phyloP scores from a whole-genome alignment of 2,797 vertebrate species.

The Chelon auratus region DNA sequence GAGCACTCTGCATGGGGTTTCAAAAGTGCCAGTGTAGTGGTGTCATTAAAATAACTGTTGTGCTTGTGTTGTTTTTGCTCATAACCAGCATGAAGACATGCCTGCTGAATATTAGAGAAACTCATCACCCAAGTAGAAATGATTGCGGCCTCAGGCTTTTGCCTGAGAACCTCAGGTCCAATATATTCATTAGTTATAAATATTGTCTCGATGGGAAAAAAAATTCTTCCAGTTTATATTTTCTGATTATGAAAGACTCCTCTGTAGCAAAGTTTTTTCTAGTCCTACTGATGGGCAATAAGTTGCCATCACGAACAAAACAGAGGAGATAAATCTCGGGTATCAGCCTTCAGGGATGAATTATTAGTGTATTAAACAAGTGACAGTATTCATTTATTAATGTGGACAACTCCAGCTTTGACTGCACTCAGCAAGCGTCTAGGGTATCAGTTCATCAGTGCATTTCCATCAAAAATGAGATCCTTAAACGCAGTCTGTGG shows the following conservation, averaged over 20 bases:
- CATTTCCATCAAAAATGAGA: constrained; percentile 14
- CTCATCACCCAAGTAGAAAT: background rate
- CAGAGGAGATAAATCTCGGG: background rate
- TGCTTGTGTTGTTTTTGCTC: constrained; percentile 9
- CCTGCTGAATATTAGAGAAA: constrained; percentile 7
- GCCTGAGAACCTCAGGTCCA: background rate
- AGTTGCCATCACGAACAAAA: constrained; percentile 12
- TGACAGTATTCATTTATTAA: background rate
- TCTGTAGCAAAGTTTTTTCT: constrained; percentile 1
- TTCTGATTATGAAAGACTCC: background rate
- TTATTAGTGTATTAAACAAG: constrained; percentile 4
- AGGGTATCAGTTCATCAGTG: constrained; percentile 3
- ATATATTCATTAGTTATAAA: background rate
- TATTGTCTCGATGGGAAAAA: background rate
- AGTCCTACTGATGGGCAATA: background rate
- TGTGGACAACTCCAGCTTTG: constrained; percentile 4
- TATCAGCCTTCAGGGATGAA: constrained; percentile 5
- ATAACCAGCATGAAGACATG: constrained; percentile 7
- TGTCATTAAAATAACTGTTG: background rate
- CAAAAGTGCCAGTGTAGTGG: too few species aligned
- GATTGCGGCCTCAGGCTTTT: too few species aligned
- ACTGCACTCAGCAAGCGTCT: background rate
- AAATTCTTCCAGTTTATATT: background rate
- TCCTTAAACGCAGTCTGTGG: constrained; percentile 9
- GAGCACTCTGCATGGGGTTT: too few species aligned